Evolutionary conservation across 92 coral and sea anemone genomes (phyloP).

Genomic region (Zoanthus solanderi): DNA sequence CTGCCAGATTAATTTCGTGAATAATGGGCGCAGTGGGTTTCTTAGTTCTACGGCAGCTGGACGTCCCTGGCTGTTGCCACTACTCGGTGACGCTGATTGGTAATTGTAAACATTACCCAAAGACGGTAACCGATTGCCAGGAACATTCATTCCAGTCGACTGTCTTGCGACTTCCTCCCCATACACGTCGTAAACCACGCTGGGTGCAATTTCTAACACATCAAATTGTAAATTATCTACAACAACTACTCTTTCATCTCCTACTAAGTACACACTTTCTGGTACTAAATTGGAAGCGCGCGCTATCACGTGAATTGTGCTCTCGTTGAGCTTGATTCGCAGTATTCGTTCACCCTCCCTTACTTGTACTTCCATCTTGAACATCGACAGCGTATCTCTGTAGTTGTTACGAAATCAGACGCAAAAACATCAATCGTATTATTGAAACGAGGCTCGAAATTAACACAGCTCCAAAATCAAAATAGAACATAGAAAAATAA

Average conservation of each 20-base stretch:
- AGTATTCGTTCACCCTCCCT: neutral
- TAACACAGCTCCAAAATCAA: too few relatives aligned
- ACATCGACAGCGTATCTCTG: too few relatives aligned
- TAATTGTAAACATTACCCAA: too few relatives aligned
- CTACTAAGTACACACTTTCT: neutral
- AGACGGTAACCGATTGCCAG: neutral
- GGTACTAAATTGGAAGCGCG: neutral
- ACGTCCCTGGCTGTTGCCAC: neutral
- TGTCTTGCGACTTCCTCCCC: neutral
- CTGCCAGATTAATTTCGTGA: neutral
- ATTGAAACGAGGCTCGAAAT: too few relatives aligned
- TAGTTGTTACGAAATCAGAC: too few relatives aligned
- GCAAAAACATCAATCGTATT: too few relatives aligned
- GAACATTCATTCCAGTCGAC: neutral
- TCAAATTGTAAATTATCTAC: neutral
- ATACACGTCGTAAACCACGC: neutral
- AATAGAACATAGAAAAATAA: too few relatives aligned
- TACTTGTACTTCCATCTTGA: neutral
- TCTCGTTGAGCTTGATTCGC: neutral
- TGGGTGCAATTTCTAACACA: neutral
- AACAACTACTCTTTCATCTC: too few relatives aligned
- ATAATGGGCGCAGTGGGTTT: neutral
- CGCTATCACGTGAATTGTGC: neutral
- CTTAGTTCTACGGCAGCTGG: conserved; percentile 19
- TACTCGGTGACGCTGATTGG: too few relatives aligned